Base-by-base conservation (phyloP, 2,888 invertebrate genomes). In the Zhuqinia jingwanae region DNA sequence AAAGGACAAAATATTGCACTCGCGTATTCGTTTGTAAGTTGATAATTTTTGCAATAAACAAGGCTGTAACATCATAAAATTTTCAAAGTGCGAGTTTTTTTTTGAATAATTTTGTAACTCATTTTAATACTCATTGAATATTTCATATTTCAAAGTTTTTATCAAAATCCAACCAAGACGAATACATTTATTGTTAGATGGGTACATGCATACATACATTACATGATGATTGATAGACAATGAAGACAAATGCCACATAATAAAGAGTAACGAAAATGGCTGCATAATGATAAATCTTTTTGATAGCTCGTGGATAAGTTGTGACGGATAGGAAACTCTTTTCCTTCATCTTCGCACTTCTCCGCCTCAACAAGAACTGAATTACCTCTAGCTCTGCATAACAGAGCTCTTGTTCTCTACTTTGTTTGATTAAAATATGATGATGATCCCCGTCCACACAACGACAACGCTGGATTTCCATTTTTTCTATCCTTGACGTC, bases 401-500 rank as follows among this genome's bases (percentile, higher is more conserved):
- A 17, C 17, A 53, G 53, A 53, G 17, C 53, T 53, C 53, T 53
- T 17, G 15, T 17, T 53, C 36, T 36, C 36, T 36, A 15, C 17
- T 53, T 53, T 15, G 17, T 53, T 53, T 53, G n/a, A n/a, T 53
- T 5, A 53, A 6, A n/a, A 53, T 53, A 53, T 47, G 47, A 2
- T 47, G 47, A 47, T 47, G 47, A 47, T 47, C 13, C 17, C 17
- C 53, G 25, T 20, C 20, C 56, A 56, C 56, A 56, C 56, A 8
- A 36, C 36, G 5, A 36, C 36, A 8, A 36, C 36, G 36, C 36
- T 15, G n/a, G n/a, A 60, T 27, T 30, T 60, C 15, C 60, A 60
- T 60, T 60, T 60, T 30, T 60, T 60, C 27, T 36, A 60, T 60
- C 60, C 30, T 60, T 60, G 27, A 60, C 30, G n/a, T 60, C 25